Base-by-base conservation (phyloP, 2,113 vertebrate genomes). In the Tachysurus fulvidraco region DNA sequence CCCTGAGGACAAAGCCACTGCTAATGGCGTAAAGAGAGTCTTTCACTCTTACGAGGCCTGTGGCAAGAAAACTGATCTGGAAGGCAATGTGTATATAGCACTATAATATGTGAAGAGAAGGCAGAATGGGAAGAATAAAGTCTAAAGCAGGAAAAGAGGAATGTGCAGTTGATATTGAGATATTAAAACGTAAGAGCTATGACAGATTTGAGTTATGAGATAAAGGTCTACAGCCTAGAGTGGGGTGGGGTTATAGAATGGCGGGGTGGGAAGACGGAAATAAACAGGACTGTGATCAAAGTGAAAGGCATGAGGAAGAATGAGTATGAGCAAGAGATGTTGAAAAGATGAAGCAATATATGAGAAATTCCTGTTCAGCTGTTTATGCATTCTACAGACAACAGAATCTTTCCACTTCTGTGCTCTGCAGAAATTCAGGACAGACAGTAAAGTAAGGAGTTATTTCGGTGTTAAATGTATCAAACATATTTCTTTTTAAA, bases 1-100 rank as follows among this genome's bases (percentile, higher is more conserved):
- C 55, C 60, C 55, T 0, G 86, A 54, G 62, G 65, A 89, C 89
- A 91, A 88, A 91, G 86, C 79, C 9, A 74, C 74, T 83, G 88
- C 85, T 90, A 77, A 88, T 50, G 84, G 57, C 74, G 77, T 83
- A n/a, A 60, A 76, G 81, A 55, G 81, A 30, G 54, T 73, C 60
- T 77, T 62, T 83, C 60, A 41, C 54, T 83, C 41, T 71, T 78
- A 21, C 73, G 76, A 65, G 83, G 80, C 85, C 81, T 60, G 67
- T 83, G 88, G 89, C 76, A 36, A 67, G 59, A 28, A 87, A 83
- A 77, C 54, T 74, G 59, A 87, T 78, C 73, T 55, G 60, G 86
- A 67, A 87, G 57, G 46, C 54, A 65, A 11, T 69, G 25, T 30
- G 25, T 30, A 21, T 25, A 36, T 5, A 30, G 54, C 28, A 19